Base-by-base conservation (phyloP, 2,888 invertebrate genomes). In the Drosophila cyrtoloma region DNA sequence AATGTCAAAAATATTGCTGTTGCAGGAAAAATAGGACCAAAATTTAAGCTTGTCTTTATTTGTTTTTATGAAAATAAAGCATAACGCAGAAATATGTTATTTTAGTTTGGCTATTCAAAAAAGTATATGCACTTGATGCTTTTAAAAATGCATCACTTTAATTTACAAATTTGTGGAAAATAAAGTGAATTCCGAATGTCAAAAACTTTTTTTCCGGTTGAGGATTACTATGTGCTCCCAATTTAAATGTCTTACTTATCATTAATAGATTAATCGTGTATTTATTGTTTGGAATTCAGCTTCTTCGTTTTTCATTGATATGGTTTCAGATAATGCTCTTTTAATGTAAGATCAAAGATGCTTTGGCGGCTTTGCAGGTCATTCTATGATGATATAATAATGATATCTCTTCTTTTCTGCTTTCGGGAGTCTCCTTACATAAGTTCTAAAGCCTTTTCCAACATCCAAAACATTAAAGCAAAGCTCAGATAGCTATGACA, bases 141-240 rank as follows among this genome's bases (percentile, higher is more conserved):
- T 47, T 26, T 1, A 47, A 4, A 22, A 44, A 12, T 22, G 0
- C 2, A 44, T 0, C 0, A 22, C 0, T 44, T 44, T 22, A 5
- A n/a, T 42, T 42, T 1, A 1, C 5, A 42, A 42, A 42, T 5
- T 42, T 42, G 2, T n/a, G 5, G 10, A 2, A 42, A 42, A 42
- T 39, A 39, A 35, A 35, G 14, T 5, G 14, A 35, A 35, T 42
- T 42, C 5, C 10, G 10, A 42, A n/a, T 37, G 6, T 37, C 37
- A 37, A 6, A 37, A 37, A 26, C 26, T 26, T 26, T 26, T 26
- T 26, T 26, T 16, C 37, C 33, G 12, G 12, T 33, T 35, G 14
- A 35, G 16, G 6, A 14, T 37, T 37, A 0, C 12, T 12, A 12
- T 9, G 3, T 19, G 7, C 9, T 19, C 7, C 39, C 3, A 0